Evolutionary conservation across 2,113 vertebrate genomes (phyloP).

Genomic region (Litocranius walleri): DNA sequence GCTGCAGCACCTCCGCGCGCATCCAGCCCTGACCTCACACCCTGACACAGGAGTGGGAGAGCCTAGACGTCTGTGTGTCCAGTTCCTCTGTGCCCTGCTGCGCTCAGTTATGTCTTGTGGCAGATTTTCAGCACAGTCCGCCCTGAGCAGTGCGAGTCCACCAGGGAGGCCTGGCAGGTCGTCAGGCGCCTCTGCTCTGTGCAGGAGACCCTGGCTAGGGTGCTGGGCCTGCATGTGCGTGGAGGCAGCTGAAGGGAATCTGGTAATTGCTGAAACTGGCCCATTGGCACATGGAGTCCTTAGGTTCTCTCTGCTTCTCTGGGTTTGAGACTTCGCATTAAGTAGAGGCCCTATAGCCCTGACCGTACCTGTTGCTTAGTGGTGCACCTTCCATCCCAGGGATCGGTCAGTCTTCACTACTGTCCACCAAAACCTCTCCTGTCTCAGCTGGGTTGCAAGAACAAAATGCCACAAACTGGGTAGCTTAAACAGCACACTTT

Average conservation of each 20-base stretch:
- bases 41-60: fast-evolving
- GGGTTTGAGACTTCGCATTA: background rate
- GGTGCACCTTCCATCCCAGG: background rate
- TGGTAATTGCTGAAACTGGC: background rate
- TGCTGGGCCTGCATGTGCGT: background rate
- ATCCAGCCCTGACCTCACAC: background rate
- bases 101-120: fast-evolving
- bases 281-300: no score
- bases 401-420: background rate
- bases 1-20: background rate
- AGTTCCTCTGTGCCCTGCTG: background rate
- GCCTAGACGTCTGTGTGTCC: background rate
- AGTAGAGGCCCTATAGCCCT: background rate
- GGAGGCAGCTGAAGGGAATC: background rate
- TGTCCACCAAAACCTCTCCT: background rate
- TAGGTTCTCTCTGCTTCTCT: background rate
- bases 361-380: background rate
- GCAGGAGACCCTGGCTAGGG: background rate
- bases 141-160: background rate
- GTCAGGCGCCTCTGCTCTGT: background rate
- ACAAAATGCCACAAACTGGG: no score
- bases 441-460: background rate
- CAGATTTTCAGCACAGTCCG: background rate
- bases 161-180: background rate
- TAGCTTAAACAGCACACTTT: background rate